phyloP scores from a whole-genome alignment of 1,140 invertebrate species.

The Drosophila kanapiae region DNA sequence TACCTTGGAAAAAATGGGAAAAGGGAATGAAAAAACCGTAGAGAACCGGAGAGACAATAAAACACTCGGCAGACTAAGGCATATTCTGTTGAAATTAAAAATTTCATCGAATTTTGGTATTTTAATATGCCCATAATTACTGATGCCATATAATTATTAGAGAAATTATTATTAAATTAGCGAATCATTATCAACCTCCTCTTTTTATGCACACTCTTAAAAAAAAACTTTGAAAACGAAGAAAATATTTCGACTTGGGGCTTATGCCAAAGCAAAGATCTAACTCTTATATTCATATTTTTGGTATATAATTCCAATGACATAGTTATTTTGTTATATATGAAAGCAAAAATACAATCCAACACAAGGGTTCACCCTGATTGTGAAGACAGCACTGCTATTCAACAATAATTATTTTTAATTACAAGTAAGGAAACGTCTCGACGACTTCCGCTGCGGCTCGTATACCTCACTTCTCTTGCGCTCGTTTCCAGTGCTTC shows the following conservation, averaged over 20 bases:
- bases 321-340: background rate
- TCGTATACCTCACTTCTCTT: constrained; percentile 3
- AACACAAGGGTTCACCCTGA: background rate
- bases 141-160: constrained; percentile 65
- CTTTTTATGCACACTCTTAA: constrained; percentile 16
- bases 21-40: background rate
- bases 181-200: constrained; percentile 65
- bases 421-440: constrained; percentile 27
- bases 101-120: constrained; percentile 58
- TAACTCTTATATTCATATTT: background rate
- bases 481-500: constrained; percentile 1
- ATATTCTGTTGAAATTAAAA: constrained; percentile 59
- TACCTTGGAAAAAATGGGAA: background rate
- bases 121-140: constrained; percentile 58
- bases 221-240: background rate
- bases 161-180: constrained; percentile 70
- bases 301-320: too few relatives aligned
- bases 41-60: constrained; percentile 6
- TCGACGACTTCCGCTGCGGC: constrained; percentile 25
- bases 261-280: background rate
- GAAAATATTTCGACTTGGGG: background rate
- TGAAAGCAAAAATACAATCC: background rate
- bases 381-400: background rate
- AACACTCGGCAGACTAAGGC: constrained; percentile 1
- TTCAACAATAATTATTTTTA: constrained; percentile 27